Evolutionary conservation across 1,140 invertebrate species (phyloP).

Genomic region (Atta texana): DNA sequence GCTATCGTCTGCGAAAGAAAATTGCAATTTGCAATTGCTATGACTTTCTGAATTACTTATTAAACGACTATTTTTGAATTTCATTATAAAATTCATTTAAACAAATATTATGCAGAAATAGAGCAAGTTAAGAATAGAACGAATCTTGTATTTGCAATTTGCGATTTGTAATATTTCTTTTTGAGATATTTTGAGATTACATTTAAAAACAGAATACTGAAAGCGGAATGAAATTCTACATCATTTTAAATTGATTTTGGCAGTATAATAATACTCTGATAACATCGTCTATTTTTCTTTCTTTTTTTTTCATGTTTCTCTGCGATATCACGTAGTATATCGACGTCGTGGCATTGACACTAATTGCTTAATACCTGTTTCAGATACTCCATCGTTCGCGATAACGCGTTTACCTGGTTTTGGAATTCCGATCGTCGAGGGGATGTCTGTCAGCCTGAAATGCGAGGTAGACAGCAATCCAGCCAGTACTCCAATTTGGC

Average conservation of each 20-base stretch:
- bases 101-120: background rate
- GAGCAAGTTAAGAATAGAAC: background rate
- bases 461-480: conserved; percentile 97
- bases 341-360: conserved; percentile 56
- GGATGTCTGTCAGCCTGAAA: conserved; percentile 94
- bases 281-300: background rate
- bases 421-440: conserved; percentile 93
- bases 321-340: conserved; percentile 44
- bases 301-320: conserved; percentile 10
- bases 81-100: conserved; percentile 28
- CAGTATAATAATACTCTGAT: background rate
- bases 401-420: conserved; percentile 96
- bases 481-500: conserved; percentile 94
- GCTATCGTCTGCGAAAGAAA: conserved; percentile 26
- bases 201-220: background rate
- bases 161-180: background rate
- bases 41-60: conserved; percentile 32
- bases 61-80: conserved; percentile 32
- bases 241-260: background rate
- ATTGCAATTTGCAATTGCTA: conserved; percentile 34
- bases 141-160: background rate
- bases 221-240: background rate
- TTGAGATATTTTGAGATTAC: background rate
- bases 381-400: conserved; percentile 96
- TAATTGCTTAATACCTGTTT: conserved; percentile 82